Percentiles rank a stretch among this genome's conserved stretches.
phyloP scores from a whole-genome alignment of 2,113 vertebrate species.

The Mirounga angustirostris region DNA sequence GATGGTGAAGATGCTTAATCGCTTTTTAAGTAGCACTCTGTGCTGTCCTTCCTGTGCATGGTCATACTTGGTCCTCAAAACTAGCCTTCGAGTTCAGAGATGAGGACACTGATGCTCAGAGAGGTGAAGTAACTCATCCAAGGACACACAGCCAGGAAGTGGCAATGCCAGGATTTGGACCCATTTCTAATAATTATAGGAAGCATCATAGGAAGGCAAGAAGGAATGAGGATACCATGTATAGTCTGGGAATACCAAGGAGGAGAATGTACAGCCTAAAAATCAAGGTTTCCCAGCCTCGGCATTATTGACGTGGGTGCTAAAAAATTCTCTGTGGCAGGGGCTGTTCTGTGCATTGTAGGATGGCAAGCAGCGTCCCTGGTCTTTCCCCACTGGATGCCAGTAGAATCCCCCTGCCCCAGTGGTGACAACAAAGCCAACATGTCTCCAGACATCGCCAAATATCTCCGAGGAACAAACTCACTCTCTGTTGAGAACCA shows the following conservation, averaged over 20 bases:
- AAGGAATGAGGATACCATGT: too few species aligned
- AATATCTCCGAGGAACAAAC: not conserved
- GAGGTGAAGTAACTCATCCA: not conserved
- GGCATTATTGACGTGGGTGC: rapidly evolving
- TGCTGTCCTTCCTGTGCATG: not conserved
- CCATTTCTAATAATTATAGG: too few species aligned
- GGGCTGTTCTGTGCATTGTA: rapidly evolving
- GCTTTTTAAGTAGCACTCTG: not conserved
- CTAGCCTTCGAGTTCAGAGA: not conserved
- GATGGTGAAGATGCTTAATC: not conserved
- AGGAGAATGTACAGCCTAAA: rapidly evolving
- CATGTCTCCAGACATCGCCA: not conserved
- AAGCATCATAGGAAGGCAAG: not conserved
- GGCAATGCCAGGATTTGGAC: not conserved
- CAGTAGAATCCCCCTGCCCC: too few species aligned
- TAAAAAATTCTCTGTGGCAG: rapidly evolving
- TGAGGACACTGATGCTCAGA: not conserved
- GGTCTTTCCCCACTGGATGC: not conserved
- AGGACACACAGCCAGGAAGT: not conserved
- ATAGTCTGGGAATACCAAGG: rapidly evolving
- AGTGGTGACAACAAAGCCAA: too few species aligned
- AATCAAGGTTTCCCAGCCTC: not conserved
- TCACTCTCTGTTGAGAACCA: not conserved
- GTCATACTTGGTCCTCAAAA: not conserved
- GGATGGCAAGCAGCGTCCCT: rapidly evolving